Percentiles rank a stretch among this genome's conserved stretches.
Evolutionary conservation across 2,797 vertebrate species (phyloP).

Genomic region (Mallotus villosus): DNA sequence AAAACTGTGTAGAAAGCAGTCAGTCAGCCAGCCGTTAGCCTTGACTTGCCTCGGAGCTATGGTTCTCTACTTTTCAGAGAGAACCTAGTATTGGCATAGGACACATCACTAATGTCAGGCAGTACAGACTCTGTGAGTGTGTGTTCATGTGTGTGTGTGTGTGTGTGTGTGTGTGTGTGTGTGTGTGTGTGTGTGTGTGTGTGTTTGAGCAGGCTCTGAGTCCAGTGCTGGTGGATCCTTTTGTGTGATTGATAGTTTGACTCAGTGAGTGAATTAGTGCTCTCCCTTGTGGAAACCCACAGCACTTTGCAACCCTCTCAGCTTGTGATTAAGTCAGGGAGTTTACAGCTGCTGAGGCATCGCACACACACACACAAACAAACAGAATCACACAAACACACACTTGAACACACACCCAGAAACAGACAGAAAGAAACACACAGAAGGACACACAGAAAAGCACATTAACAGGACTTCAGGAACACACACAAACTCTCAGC

Average conservation of each 20-base stretch:
- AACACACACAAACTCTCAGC: conserved; percentile 21
- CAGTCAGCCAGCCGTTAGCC: no score
- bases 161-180: conserved; percentile 1
- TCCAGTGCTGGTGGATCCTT: conserved; percentile 63
- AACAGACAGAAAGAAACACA: not conserved
- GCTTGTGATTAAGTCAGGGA: conserved; percentile 71
- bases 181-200: not conserved
- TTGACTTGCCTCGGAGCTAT: no score
- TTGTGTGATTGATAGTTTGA: conserved; percentile 76
- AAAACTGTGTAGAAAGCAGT: no score
- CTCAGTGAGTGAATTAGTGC: conserved; percentile 73
- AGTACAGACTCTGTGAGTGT: not conserved
- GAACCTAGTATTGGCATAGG: no score
- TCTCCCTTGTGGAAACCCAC: conserved; percentile 73
- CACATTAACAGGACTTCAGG: conserved; percentile 16
- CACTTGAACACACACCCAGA: not conserved
- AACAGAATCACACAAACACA: not conserved
- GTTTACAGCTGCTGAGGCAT: conserved; percentile 51
- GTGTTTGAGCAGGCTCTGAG: conserved; percentile 56
- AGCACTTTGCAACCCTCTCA: conserved; percentile 68
- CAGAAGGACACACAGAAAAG: not conserved
- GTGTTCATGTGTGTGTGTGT: not conserved
- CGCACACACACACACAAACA: conserved; percentile 31
- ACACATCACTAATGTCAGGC: no score
- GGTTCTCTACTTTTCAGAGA: no score